phyloP scores from a whole-genome alignment of 1,140 invertebrate species.

The Zaprionus kolodkinae region DNA sequence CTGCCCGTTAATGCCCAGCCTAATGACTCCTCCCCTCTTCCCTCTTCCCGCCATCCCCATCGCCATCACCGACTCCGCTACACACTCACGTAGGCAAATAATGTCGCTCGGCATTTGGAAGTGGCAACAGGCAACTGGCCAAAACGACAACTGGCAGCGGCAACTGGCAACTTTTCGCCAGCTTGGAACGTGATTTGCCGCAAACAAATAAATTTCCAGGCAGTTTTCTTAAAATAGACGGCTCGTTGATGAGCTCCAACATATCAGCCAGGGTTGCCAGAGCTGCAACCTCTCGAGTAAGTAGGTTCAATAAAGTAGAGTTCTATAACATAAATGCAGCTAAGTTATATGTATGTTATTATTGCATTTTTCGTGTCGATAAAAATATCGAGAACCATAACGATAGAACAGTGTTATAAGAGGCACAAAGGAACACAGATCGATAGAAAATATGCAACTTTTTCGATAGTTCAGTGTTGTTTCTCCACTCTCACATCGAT shows the following conservation, averaged over 20 bases:
- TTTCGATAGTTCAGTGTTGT: too few relatives aligned
- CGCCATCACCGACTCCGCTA: background rate
- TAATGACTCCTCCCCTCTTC: background rate
- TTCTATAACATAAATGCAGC: too few relatives aligned
- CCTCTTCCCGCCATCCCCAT: background rate
- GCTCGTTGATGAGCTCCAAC: background rate
- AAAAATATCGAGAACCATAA: too few relatives aligned
- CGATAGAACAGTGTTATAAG: too few relatives aligned
- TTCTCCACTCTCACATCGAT: too few relatives aligned
- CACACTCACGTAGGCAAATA: constrained; percentile 1
- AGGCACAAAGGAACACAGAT: too few relatives aligned
- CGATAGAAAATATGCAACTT: too few relatives aligned
- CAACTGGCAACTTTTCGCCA: constrained; percentile 1
- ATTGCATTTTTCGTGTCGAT: too few relatives aligned
- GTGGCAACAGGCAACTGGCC: constrained; percentile 3
- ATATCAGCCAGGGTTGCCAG: too few relatives aligned
- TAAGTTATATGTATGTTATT: too few relatives aligned
- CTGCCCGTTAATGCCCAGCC: constrained; percentile 1
- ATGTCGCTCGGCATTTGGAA: constrained; percentile 3
- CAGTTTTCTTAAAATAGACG: background rate
- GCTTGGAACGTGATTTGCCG: background rate
- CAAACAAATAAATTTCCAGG: background rate
- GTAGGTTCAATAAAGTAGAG: too few relatives aligned
- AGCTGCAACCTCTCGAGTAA: too few relatives aligned
- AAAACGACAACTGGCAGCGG: constrained; percentile 2